Conservation (phyloP, 2,113 vertebrate species). For the Ameiurus melas region DNA sequence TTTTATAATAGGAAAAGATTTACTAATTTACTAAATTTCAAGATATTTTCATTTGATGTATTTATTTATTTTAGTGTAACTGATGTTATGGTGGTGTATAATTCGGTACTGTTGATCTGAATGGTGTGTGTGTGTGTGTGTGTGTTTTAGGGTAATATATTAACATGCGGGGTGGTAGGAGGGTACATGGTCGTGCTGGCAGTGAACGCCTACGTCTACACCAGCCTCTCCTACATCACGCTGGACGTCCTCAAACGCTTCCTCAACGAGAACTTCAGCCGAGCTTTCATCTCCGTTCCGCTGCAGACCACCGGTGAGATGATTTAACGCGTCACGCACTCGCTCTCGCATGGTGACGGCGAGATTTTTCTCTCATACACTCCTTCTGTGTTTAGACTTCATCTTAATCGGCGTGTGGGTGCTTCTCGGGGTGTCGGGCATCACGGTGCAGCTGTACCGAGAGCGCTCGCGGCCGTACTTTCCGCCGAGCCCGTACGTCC, state of each 20-base stretch:
- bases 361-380: neutral
- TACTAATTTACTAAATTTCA: neutral
- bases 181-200: slow-evolving; percentile 82
- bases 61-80: neutral
- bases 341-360: neutral
- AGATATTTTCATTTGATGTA: neutral
- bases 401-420: slow-evolving; percentile 83
- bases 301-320: slow-evolving; percentile 87
- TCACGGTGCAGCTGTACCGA: slow-evolving; percentile 81
- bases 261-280: slow-evolving; percentile 78
- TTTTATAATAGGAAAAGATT: neutral
- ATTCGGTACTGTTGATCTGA: too few species aligned
- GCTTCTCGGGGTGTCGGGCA: slow-evolving; percentile 79
- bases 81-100: neutral
- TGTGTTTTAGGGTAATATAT: slow-evolving; percentile 84
- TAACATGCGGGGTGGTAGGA: slow-evolving; percentile 81
- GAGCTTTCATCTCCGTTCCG: slow-evolving; percentile 79
- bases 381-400: slow-evolving; percentile 74
- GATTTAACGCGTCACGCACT: neutral
- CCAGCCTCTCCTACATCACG: slow-evolving; percentile 88
- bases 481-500: slow-evolving; percentile 86
- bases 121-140: neutral
- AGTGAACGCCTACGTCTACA: slow-evolving; percentile 83
- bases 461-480: slow-evolving; percentile 81
- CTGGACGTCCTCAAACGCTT: slow-evolving; percentile 86